Base-by-base conservation (phyloP, 2,888 invertebrate species). In the Trisateles emortualis region DNA sequence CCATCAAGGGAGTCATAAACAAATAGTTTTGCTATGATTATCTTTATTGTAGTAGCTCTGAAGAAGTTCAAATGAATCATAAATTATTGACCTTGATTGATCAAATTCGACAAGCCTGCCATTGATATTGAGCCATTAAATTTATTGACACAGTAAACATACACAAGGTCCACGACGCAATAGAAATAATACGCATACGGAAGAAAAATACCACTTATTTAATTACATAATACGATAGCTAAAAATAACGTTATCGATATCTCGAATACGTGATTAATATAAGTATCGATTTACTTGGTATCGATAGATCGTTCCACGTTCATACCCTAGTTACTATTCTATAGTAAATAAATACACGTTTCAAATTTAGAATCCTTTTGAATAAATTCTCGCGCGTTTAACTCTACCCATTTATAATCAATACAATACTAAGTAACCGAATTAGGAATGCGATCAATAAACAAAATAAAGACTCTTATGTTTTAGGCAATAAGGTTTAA, bases 361-460 rank as follows among this genome's bases (percentile, higher is more conserved):
- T 74, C 38, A 66, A 60, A 67, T 72, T 67, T 64, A 58, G 64
- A 74, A 69, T 71, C 67, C 58, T 68, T 52, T 47, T 30, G 47
- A 64, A 61, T 56, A 66, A 55, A 56, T 62, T 66, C 59, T 66
- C 64, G 50, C 55, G 53, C 59, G 39, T 64, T 54, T 67, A 47
- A 61, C 9, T 6, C 68, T 67, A 67, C 68, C 63, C 62, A 59
- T 68, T 70, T 65, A 72, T 64, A 64, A 69, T 63, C 69, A 60
- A 64, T 71, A 58, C 52, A 57, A 26, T 26, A 40, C 43, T 51
- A 41, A 14, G 54, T 54, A 50, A 53, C 54, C 40, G 55, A 58
- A 8, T 19, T 47, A 32, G 10, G 9, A 10, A 3, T 14, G 33
- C 33, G 14, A 8, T 14, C 1, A 36, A 9, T n/a, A n/a, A 19